Base-by-base conservation (phyloP, 2,797 vertebrate genomes). In the Lerista edwardsae region DNA sequence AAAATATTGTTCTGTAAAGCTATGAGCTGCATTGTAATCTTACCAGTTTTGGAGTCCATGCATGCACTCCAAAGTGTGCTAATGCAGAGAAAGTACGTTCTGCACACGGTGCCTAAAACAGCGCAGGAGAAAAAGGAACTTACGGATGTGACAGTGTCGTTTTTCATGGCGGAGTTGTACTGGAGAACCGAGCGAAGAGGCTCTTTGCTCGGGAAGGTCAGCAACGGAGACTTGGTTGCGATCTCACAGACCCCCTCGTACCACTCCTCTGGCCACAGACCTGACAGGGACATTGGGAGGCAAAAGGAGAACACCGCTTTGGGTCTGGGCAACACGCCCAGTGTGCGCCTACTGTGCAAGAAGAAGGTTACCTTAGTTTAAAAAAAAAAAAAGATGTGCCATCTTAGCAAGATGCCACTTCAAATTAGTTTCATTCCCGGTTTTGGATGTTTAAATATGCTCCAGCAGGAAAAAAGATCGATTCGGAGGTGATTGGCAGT, bases 101-200 rank as follows among this genome's bases (percentile, higher is more conserved):
- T 41, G 27, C 27, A 27, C 29, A 4, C 5, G 27, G 2, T 10
- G 21, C 3, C 3, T 11, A 11, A 36, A 31, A 15, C 82, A 76
- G 19, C 27, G 74, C 11, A 88, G 86, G 29, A 82, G 85, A 1
- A 27, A 21, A 15, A 41, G 19, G 27, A 9, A 75, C 72, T 85
- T 96, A 99, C 98, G 1, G 97, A 87, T 1, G 98, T 98, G 85
- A 99, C 98, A 0, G 98, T 99, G 93, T 99, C 98, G 0, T 99
- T 99, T 95, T 99, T 99, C 95, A 99, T 97, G 17, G 98, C 98
- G 0, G 98, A 99, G 93, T 99, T 99, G 93, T 99, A 99, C 94
- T 99, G 98, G 90, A 99, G 97, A 80, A 99, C 98, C 0, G 98
- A 99, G 19, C 98, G 97, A 44, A 99, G 94, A 0, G 98, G 98